Evolutionary conservation across 1,140 invertebrate species (phyloP).

Genomic region (Brachionus rubens): DNA sequence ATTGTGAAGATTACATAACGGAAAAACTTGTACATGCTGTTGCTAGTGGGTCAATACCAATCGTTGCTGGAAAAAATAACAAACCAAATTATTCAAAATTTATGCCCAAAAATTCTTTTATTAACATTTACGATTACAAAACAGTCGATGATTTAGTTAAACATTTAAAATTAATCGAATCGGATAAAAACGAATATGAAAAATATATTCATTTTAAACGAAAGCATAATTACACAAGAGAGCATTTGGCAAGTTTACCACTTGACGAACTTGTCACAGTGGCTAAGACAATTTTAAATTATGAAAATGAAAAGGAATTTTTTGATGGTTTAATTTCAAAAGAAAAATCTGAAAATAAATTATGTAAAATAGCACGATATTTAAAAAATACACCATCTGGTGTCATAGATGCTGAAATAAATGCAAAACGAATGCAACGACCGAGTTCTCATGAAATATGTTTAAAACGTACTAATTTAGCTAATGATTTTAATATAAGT

Average conservation of each 20-base stretch:
- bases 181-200: constrained; percentile 8
- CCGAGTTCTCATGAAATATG: not conserved
- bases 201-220: not conserved
- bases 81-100: constrained; percentile 10
- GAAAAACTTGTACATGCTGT: constrained; percentile 44
- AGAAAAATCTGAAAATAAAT: constrained; percentile 44
- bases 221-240: constrained; percentile 9
- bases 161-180: constrained; percentile 5
- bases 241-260: not conserved
- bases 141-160: not conserved
- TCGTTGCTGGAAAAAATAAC: not conserved
- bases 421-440: not conserved
- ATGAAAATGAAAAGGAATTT: constrained; percentile 17
- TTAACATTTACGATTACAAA: constrained; percentile 9
- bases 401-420: not conserved
- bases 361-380: constrained; percentile 33
- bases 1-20: constrained; percentile 44
- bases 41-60: constrained; percentile 22
- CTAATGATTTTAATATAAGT: constrained; percentile 19
- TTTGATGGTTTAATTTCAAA: constrained; percentile 9
- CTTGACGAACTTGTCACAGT: not conserved
- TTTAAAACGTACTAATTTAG: constrained; percentile 24
- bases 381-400: not conserved
- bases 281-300: not conserved
- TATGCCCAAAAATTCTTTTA: constrained; percentile 1